Evolutionary conservation across 2,888 invertebrate genomes (phyloP).

Genomic region (Cantharis flavilabris): DNA sequence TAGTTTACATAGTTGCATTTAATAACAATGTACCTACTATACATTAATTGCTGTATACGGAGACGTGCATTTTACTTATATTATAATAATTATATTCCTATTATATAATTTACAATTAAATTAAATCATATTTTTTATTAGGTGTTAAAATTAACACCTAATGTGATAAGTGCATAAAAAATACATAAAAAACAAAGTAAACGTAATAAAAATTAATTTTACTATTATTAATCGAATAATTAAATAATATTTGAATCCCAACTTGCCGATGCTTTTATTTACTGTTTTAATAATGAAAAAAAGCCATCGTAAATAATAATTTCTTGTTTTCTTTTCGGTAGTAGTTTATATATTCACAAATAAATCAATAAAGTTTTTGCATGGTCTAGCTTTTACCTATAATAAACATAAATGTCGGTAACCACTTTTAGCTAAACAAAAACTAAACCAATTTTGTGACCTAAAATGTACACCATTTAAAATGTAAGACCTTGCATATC

Average conservation of each 20-base stretch:
- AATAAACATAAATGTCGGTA: background rate
- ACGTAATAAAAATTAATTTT: background rate
- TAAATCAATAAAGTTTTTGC: background rate
- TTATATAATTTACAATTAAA: background rate
- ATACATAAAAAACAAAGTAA: background rate
- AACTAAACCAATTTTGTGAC: slow-evolving; percentile 22
- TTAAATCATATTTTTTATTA: background rate
- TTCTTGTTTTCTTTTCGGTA: background rate
- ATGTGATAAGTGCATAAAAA: background rate
- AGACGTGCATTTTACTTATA: background rate
- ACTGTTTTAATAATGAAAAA: background rate
- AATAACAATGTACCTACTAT: background rate
- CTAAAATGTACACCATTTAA: slow-evolving; percentile 32
- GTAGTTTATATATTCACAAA: background rate
- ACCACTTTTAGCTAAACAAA: slow-evolving; percentile 11
- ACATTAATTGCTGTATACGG: background rate
- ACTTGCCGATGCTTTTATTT: background rate
- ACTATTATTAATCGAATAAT: background rate
- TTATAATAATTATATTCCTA: background rate
- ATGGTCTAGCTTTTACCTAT: background rate
- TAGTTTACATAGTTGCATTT: background rate
- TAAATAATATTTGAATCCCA: background rate
- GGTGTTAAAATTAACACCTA: background rate
- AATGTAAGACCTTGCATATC: slow-evolving; percentile 45
- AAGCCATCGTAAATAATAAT: background rate